Conservation (phyloP, 1,140 invertebrate genomes). For the Caerostris darwini region DNA sequence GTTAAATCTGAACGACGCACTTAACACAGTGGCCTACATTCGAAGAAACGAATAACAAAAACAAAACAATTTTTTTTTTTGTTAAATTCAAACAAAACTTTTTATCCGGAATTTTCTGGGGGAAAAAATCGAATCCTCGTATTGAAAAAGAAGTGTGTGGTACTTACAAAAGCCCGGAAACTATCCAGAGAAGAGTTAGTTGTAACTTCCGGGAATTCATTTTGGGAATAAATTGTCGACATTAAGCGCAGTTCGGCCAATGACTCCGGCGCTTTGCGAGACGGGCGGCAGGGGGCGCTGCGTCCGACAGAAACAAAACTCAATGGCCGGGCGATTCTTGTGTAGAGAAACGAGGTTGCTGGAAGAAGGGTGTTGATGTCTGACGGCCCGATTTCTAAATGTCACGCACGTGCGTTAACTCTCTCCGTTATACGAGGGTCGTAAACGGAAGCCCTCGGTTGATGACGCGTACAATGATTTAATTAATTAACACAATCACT, state of each 20-base stretch:
- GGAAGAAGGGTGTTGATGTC: constrained; percentile 33
- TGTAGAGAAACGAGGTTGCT: neutral
- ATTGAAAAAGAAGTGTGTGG: neutral
- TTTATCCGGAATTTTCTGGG: neutral
- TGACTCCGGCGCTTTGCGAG: constrained; percentile 50
- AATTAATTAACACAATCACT: too few relatives aligned
- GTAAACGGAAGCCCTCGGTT: neutral
- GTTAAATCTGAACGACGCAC: constrained; percentile 46
- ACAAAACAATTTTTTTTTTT: neutral
- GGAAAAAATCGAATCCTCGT: neutral
- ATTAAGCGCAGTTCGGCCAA: constrained; percentile 37
- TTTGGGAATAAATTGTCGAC: constrained; percentile 53
- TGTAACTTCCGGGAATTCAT: constrained; percentile 66
- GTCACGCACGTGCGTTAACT: neutral
- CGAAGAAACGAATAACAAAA: neutral
- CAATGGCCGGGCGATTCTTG: constrained; percentile 12
- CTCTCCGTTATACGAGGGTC: neutral
- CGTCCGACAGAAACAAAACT: constrained; percentile 23
- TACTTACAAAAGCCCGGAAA: constrained; percentile 53
- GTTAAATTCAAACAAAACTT: neutral
- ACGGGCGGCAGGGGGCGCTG: constrained; percentile 55
- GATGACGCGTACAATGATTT: too few relatives aligned
- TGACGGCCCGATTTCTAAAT: constrained; percentile 11
- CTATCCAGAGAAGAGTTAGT: constrained; percentile 1
- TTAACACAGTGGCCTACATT: constrained; percentile 65